Percentiles rank a stretch among this genome's conserved stretches.
Conservation (phyloP, 2,888 invertebrate species). For the Mythimna loreyi region DNA sequence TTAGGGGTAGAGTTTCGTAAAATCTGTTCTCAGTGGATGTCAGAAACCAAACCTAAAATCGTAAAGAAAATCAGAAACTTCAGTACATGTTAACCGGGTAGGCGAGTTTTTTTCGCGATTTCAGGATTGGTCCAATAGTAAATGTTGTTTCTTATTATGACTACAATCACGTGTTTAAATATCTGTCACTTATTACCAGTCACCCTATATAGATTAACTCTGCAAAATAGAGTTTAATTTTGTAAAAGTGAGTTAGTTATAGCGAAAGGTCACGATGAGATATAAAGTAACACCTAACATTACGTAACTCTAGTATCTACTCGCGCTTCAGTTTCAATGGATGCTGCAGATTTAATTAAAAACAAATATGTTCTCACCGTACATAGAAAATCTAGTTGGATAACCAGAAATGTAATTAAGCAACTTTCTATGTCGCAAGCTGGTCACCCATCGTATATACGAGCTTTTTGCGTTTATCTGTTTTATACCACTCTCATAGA, state of each 20-base stretch:
- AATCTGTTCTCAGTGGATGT: no score
- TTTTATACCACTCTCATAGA: background rate
- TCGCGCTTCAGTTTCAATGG: conserved; percentile 13
- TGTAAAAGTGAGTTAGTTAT: conserved; percentile 9
- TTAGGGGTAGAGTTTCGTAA: no score
- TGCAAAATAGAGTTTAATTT: no score
- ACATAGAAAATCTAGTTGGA: background rate
- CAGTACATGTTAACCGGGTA: no score
- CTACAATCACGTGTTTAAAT: no score
- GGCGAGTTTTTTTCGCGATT: no score
- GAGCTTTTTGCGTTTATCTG: conserved; percentile 23
- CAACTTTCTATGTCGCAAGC: background rate
- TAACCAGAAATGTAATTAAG: conserved; percentile 16
- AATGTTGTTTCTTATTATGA: no score
- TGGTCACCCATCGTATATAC: background rate
- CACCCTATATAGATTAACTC: conserved; percentile 3
- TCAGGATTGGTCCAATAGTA: no score
- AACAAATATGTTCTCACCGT: conserved; percentile 1
- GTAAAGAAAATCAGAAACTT: no score
- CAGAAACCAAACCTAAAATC: no score
- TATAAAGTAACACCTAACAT: background rate
- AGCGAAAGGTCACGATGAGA: conserved; percentile 1
- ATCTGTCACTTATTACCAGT: no score
- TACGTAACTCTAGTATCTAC: background rate
- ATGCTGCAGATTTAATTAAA: conserved; percentile 8